A percentile compares a stretch with the other conserved stretches of the same genome.
Conservation (phyloP, 1,140 invertebrate species). For the Platorchestia sp. region DNA sequence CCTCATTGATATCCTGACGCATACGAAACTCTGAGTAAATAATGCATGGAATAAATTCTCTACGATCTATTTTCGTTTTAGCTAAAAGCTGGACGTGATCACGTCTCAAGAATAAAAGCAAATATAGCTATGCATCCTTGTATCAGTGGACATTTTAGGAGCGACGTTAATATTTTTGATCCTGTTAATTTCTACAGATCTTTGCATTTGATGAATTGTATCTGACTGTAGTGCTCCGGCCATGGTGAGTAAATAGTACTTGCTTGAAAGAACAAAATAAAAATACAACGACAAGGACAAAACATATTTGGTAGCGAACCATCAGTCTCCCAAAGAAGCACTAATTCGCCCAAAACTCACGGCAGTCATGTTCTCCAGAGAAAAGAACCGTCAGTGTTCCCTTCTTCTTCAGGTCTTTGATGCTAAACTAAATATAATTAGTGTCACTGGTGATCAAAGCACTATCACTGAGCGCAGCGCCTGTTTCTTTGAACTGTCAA, state of each 20-base stretch:
- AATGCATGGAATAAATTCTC: neutral
- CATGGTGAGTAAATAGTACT: neutral
- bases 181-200: neutral
- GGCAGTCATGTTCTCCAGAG: neutral
- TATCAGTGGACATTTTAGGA: neutral
- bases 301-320: neutral
- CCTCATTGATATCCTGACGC: conserved; percentile 48
- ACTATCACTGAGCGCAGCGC: neutral
- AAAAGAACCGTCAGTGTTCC: neutral
- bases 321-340: neutral
- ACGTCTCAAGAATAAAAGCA: neutral
- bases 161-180: neutral
- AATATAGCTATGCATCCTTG: neutral
- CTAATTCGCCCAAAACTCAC: neutral
- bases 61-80: neutral
- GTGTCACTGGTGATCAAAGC: conserved; percentile 12
- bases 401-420: neutral
- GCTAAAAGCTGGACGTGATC: neutral
- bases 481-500: neutral
- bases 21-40: neutral
- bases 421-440: neutral
- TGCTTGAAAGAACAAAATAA: neutral
- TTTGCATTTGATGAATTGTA: neutral
- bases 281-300: neutral
- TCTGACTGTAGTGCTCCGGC: neutral